Conservation (phyloP, 2,113 vertebrate genomes). For the Elachura formosa region DNA sequence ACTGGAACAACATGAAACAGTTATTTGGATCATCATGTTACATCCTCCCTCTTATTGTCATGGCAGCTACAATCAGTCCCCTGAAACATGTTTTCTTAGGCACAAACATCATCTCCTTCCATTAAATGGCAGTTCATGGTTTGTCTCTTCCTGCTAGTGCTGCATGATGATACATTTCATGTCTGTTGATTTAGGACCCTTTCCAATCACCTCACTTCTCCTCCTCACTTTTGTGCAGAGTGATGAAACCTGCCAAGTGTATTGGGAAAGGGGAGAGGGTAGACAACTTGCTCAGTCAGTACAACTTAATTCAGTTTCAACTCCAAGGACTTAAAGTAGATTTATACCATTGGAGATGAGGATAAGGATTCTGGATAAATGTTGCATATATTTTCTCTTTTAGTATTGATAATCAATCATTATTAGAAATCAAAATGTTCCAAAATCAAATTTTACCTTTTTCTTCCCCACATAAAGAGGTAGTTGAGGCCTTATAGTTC, state of each 20-base stretch:
- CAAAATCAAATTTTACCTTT: neutral
- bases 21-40: slow-evolving; percentile 48
- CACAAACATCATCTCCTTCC: neutral
- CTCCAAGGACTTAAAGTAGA: neutral
- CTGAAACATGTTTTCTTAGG: slow-evolving; percentile 22
- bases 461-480: accelerated
- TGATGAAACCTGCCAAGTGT: neutral
- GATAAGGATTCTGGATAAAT: neutral
- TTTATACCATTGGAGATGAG: neutral
- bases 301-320: neutral
- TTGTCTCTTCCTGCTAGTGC: neutral
- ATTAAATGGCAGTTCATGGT: neutral
- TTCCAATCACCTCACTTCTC: neutral
- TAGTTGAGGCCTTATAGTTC: neutral
- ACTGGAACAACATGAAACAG: slow-evolving; percentile 23
- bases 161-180: neutral
- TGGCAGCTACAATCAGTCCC: slow-evolving; percentile 68
- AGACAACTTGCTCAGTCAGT: neutral
- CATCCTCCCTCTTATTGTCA: slow-evolving; percentile 69
- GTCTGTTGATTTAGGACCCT: neutral
- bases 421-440: neutral
- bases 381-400: neutral
- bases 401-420: neutral
- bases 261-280: neutral
- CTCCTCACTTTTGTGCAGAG: neutral